Base-by-base conservation (phyloP, 2,113 vertebrate species). In the Zosterops japonicus region DNA sequence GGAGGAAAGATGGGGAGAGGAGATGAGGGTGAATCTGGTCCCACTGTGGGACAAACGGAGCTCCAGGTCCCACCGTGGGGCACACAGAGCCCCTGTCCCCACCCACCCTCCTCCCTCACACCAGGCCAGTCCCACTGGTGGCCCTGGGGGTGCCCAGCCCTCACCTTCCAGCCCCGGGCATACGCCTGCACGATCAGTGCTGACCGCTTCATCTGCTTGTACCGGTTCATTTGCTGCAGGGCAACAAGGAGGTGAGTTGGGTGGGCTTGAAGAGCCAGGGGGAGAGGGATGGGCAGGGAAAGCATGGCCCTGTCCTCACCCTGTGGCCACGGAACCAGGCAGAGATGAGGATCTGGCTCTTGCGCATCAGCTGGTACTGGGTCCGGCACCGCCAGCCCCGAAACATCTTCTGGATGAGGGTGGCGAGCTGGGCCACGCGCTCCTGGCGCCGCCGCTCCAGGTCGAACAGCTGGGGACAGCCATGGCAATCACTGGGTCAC, bases 91-190 rank as follows among this genome's bases (percentile, higher is more conserved):
- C 63, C 33, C 50, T 7, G 3, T 15, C 4, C 16, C 53, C 57
- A 22, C 31, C 57, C 36, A 35, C 18, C 42, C 61, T 4, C 2
- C 28, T 71, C 36, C 46, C 72, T 64, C 11, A 1, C 19, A 0
- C 36, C 8, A 3, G 72, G 28, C 35, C 3, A 2, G 29, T 12
- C 42, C 53, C 2, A 0, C 2, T 5, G 60, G 39, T 11, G 36
- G 22, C 31, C 24, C 22, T 1, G 0, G 10, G 9, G 9, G 27
- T 11, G 11, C 35, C 18, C 50, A 24, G 42, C 17, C 64, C 87
- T 98, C 96, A 98, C 98, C 98, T 98, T 98, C 98, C 98, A 98
- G 24, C 98, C 98, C 67, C 98, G 97, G 4, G 91, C 75, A 0
- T 95, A 98, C 2, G 98, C 94, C 93, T 98, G 98, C 80, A 98